Conservation (phyloP, 2,888 invertebrate genomes). For the Drosophila rubida region DNA sequence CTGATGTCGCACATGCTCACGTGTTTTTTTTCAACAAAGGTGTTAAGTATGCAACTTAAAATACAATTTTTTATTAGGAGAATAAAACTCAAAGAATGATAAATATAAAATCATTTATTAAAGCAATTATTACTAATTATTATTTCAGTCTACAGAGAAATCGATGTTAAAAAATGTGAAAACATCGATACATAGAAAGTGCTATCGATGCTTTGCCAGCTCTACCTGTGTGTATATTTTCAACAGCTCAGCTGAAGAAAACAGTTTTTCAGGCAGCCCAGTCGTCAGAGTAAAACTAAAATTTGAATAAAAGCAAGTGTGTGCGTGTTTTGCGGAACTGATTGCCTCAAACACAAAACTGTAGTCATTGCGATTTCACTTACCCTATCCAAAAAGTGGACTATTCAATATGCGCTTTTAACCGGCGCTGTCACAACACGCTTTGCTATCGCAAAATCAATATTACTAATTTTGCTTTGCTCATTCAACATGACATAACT, state of each 20-base stretch:
- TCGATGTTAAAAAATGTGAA: background rate
- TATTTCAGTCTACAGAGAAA: background rate
- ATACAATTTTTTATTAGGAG: no score
- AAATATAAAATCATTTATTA: background rate
- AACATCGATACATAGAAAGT: constrained; percentile 51
- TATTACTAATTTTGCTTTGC: constrained; percentile 73
- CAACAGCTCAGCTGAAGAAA: constrained; percentile 51
- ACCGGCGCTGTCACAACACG: constrained; percentile 29
- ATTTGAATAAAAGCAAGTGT: constrained; percentile 15
- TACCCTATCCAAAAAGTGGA: background rate
- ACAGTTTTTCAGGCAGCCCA: constrained; percentile 31
- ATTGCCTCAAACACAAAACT: background rate
- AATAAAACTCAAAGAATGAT: no score
- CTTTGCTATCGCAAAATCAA: constrained; percentile 62
- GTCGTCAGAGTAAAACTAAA: constrained; percentile 45
- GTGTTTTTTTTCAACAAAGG: no score
- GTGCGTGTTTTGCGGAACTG: constrained; percentile 16
- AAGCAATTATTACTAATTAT: no score
- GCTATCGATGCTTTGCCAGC: background rate
- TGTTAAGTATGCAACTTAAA: no score
- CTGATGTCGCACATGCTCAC: no score
- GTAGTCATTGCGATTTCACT: background rate
- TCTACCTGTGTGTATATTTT: constrained; percentile 34
- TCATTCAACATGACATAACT: constrained; percentile 66
- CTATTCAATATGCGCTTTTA: background rate